Evolutionary conservation across 2,113 vertebrate genomes (phyloP).

Genomic region (Fregata magnificens): DNA sequence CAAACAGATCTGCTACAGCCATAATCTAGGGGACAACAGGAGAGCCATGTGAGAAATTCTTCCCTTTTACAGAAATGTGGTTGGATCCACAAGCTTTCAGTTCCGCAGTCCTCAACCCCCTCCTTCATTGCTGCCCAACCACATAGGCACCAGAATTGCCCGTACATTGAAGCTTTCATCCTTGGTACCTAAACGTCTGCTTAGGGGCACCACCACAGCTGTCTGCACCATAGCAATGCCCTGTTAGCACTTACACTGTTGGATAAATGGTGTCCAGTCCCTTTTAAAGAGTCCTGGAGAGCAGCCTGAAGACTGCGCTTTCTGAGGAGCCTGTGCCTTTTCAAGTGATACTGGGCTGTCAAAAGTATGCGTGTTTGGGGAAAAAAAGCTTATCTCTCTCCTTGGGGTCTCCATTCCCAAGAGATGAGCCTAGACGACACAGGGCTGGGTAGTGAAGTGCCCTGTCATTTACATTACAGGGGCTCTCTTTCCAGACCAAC

Average conservation of each 20-base stretch:
- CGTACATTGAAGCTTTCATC: background rate
- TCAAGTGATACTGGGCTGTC: background rate
- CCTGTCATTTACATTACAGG: background rate
- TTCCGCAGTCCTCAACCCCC: background rate
- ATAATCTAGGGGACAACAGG: background rate
- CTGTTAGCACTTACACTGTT: background rate
- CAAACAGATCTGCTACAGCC: background rate
- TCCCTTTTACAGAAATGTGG: background rate
- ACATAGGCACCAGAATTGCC: background rate
- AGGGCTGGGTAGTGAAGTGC: background rate
- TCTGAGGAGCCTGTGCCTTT: background rate
- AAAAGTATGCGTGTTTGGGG: background rate
- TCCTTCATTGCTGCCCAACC: background rate
- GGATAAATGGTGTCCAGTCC: background rate
- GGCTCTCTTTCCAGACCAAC: background rate
- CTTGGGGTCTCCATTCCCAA: background rate
- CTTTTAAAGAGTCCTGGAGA: background rate
- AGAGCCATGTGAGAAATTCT: background rate
- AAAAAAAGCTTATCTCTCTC: background rate
- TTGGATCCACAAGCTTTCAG: background rate
- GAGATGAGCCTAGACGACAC: background rate
- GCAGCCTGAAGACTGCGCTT: background rate
- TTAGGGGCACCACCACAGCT: background rate
- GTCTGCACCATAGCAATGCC: background rate
- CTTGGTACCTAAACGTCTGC: accelerated